Evolutionary conservation across 2,113 vertebrate species (phyloP), one percentile per base, ranked within the genome.

Genomic region (Hydrochoerus hydrochaeris): DNA sequence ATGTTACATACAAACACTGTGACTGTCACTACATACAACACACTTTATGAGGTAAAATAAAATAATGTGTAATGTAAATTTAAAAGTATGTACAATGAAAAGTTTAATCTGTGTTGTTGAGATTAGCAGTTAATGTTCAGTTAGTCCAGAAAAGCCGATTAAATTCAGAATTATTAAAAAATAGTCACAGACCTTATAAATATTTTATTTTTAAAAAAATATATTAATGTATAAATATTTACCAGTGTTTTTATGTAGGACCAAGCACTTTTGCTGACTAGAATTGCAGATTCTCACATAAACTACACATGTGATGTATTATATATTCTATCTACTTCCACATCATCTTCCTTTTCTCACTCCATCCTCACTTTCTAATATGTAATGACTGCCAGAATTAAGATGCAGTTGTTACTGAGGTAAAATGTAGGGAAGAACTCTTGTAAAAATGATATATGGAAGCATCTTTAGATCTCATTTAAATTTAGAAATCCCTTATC

Each of bases 1-100:
- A 99, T 99, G 99, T 97, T 99, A 85, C 99, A 99, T 98, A 99
- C 99, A 92, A 99, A 99, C 97, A 99, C 99, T 19, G 98, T 99
- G 98, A 99, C 99, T 0, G 98, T 99, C 95, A 99, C 99, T 62
- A 99, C 99, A 11, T 99, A 99, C 96, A 99, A 99, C 99, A 99
- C 99, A 0, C 99, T 99, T 77, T 99, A 99, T 91, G 99, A 99
- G 99, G 99, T 99, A 99, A 91, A 84, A 20, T 38, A 7, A 19
- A 35, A 81, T 90, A 46, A 52, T 67, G 44, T 35, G 0, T 63
- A 35, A 49, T 16, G n/a, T 63, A 5, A 85, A 44, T 87, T 77
- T 63, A 63, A 92, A 52, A 90, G 38, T 52, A 4, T 85, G 12
- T 81, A 10, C 13, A 67, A 1, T 94, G 20, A 41, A 63, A 80